phyloP scores from a whole-genome alignment of 92 coral and sea anemone species.

The Zoanthus sociatus region DNA sequence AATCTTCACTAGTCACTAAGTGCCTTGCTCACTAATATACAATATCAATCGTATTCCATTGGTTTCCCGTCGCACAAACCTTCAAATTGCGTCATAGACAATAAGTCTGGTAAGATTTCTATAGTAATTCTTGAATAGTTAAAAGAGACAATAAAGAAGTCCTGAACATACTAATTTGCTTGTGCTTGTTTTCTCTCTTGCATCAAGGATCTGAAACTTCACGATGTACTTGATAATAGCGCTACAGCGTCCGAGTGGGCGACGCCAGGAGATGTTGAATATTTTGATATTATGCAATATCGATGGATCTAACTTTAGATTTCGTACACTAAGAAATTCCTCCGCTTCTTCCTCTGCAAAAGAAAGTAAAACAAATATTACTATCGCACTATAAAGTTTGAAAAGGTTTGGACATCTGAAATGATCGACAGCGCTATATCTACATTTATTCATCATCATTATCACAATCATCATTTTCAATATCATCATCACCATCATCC shows the following conservation, averaged over 20 bases:
- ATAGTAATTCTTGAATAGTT: background rate
- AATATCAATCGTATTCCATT: no score
- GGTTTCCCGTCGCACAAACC: no score
- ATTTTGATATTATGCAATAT: background rate
- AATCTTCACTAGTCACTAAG: no score
- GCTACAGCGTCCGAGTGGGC: constrained; percentile 20
- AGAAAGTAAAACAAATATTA: background rate
- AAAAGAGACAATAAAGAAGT: background rate
- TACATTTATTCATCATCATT: no score
- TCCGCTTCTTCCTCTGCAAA: constrained; percentile 25
- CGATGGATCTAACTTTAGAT: background rate
- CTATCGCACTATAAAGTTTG: background rate
- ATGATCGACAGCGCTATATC: no score
- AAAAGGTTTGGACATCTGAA: background rate
- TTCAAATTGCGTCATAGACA: no score
- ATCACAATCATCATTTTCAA: no score
- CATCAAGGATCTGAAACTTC: background rate
- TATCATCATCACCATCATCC: no score
- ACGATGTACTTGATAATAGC: background rate
- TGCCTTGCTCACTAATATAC: no score
- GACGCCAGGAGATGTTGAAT: constrained; percentile 26
- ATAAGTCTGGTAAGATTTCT: no score
- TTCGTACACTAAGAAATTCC: constrained; percentile 10
- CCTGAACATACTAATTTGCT: constrained; percentile 9
- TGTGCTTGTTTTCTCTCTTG: background rate